Percentiles rank a stretch among this genome's conserved stretches.
Evolutionary conservation across 2,888 invertebrate species (phyloP).

Genomic region (Exocentrus adspersus): DNA sequence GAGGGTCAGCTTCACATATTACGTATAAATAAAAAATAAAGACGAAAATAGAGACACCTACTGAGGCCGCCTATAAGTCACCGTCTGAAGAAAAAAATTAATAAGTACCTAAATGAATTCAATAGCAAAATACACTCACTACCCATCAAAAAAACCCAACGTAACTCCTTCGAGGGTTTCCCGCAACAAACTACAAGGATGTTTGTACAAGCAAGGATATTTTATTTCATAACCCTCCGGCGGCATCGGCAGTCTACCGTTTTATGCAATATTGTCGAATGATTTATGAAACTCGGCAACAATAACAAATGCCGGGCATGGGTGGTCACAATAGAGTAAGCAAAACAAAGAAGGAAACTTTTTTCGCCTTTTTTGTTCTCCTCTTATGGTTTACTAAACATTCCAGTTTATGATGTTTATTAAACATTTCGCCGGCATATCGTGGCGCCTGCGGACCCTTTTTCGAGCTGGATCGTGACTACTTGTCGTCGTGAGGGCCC

Average conservation of each 20-base stretch:
- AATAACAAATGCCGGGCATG: slow-evolving; percentile 40
- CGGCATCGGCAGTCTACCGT: slow-evolving; percentile 36
- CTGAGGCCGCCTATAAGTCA: no score
- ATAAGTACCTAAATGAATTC: no score
- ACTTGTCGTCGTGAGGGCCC: slow-evolving; percentile 25
- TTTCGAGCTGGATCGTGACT: slow-evolving; percentile 24
- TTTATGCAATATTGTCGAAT: slow-evolving; percentile 36
- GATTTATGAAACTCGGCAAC: slow-evolving; percentile 38
- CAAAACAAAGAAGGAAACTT: slow-evolving; percentile 29
- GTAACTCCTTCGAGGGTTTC: no score
- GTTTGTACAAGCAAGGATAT: not conserved
- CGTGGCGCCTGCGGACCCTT: slow-evolving; percentile 19
- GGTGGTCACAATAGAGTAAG: slow-evolving; percentile 37
- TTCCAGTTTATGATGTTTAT: slow-evolving; percentile 33
- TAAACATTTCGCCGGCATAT: slow-evolving; percentile 18
- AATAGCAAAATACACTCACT: no score
- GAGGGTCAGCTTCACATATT: no score
- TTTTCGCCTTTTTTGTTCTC: slow-evolving; percentile 28
- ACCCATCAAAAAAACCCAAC: no score
- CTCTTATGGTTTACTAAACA: slow-evolving; percentile 19
- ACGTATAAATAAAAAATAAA: no score
- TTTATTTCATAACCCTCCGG: slow-evolving; percentile 20
- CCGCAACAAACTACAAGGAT: not conserved
- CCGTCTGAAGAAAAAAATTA: no score
- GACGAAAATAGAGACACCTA: no score